Evolutionary conservation across 1,140 invertebrate genomes (phyloP).

Genomic region (Drosophila punjabiensis): DNA sequence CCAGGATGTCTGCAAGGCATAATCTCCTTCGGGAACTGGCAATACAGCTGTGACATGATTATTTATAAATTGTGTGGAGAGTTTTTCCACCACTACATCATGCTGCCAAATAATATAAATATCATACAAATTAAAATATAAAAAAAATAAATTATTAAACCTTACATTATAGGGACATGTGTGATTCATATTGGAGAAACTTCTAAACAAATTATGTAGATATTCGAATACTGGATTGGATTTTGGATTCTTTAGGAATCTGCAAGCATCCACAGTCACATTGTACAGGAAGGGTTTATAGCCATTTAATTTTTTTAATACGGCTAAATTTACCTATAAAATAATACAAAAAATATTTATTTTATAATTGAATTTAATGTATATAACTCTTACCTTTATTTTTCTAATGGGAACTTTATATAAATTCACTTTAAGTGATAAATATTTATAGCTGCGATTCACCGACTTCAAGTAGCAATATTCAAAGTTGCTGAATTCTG

Average conservation of each 20-base stretch:
- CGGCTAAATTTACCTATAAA: background rate
- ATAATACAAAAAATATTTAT: background rate
- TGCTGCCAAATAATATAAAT: background rate
- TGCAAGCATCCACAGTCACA: background rate
- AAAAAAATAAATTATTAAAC: no score
- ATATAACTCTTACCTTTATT: background rate
- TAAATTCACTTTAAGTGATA: conserved; percentile 1
- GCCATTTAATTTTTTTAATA: background rate
- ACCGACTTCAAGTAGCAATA: conserved; percentile 10
- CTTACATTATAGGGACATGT: conserved; percentile 1
- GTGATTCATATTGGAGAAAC: background rate
- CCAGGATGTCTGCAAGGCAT: background rate
- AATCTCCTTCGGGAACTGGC: conserved; percentile 6
- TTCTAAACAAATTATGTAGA: background rate
- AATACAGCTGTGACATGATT: background rate
- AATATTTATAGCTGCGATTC: background rate
- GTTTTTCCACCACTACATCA: background rate
- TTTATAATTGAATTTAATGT: background rate
- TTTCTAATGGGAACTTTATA: background rate
- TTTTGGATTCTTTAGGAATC: background rate
- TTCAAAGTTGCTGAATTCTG: background rate
- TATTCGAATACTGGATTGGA: background rate
- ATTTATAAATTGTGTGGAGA: background rate
- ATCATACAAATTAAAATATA: no score
- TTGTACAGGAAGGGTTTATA: conserved; percentile 5